Evolutionary conservation across 1,140 invertebrate genomes (phyloP).

Genomic region (Heliothis subflexa): DNA sequence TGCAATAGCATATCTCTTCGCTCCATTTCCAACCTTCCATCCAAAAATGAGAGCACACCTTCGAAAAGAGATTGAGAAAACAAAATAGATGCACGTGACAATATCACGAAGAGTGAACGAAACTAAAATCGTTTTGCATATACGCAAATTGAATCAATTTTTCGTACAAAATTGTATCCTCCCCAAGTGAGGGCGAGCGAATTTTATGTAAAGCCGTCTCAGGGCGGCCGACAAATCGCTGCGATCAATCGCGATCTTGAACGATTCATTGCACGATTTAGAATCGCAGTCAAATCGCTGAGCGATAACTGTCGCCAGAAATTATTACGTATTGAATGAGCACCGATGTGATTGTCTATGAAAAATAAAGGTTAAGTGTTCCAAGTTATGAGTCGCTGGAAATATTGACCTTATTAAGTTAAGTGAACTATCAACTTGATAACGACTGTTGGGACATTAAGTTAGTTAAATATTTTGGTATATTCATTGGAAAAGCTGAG

Average conservation of each 20-base stretch:
- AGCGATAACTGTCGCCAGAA: conserved; percentile 34
- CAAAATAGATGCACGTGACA: conserved; percentile 55
- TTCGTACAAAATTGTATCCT: conserved; percentile 71
- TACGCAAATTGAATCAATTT: conserved; percentile 77
- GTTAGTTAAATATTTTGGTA: no score
- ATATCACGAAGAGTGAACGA: conserved; percentile 57
- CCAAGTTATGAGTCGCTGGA: neutral
- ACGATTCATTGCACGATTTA: conserved; percentile 44
- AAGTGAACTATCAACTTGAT: conserved; percentile 1
- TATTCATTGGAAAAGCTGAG: no score
- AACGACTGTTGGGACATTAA: no score
- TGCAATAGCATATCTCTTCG: no score
- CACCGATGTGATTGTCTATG: conserved; percentile 15
- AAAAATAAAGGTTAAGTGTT: conserved; percentile 4
- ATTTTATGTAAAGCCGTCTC: conserved; percentile 58
- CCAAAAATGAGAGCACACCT: conserved; percentile 19
- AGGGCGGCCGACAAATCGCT: conserved; percentile 54
- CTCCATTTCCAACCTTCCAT: neutral
- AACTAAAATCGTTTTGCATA: conserved; percentile 70
- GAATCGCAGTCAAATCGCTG: conserved; percentile 44
- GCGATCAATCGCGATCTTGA: conserved; percentile 47
- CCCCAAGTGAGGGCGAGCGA: conserved; percentile 49
- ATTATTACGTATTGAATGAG: conserved; percentile 41
- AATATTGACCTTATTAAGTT: neutral
- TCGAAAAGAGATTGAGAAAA: conserved; percentile 1